Conservation (phyloP, 2,113 vertebrate genomes). For the Nycticryphes semicollaris region DNA sequence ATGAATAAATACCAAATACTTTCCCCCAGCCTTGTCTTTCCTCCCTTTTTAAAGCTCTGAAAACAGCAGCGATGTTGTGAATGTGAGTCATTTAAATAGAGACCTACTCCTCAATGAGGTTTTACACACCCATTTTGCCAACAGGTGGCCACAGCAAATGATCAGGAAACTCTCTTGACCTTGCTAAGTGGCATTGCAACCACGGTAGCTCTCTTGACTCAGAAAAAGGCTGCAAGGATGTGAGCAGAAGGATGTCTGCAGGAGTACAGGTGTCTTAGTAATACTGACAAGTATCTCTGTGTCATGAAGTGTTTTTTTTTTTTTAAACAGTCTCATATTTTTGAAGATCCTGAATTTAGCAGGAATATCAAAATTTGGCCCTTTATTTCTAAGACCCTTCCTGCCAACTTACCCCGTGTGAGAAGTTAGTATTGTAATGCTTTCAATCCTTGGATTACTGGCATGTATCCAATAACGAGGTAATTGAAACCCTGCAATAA, state of each 20-base stretch:
- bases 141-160: not conserved
- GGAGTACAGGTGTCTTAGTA: not conserved
- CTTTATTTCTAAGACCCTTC: not conserved
- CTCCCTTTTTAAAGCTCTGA: not conserved
- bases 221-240: not conserved
- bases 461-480: not conserved
- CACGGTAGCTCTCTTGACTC: not conserved
- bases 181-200: not conserved
- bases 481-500: not conserved
- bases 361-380: not conserved
- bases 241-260: not conserved
- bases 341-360: not conserved
- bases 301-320: not conserved
- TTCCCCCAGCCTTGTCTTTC: rapidly evolving
- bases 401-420: not conserved
- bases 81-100: not conserved
- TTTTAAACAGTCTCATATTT: not conserved
- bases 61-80: not conserved
- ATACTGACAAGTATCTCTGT: not conserved
- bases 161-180: not conserved
- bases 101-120: not conserved
- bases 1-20: no score
- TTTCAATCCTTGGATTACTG: not conserved
- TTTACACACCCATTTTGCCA: not conserved
- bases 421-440: not conserved